Base-by-base conservation (phyloP, 1,140 invertebrate genomes). In the Leptinotarsa defecta region DNA sequence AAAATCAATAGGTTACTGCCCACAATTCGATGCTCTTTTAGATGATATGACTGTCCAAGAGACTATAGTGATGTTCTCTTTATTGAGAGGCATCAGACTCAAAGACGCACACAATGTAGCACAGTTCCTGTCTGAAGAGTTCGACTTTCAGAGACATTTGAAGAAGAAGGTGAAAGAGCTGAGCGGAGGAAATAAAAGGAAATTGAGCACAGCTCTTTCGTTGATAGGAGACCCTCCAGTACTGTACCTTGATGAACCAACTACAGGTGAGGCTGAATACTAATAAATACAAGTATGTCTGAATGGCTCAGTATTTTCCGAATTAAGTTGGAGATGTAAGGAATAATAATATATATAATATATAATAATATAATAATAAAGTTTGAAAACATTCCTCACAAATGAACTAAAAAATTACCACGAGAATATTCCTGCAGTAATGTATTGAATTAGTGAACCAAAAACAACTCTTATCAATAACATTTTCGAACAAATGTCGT, bases 151-250 rank as follows among this genome's bases (percentile, higher is more conserved):
- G 15, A 85, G 87, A 68, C 88, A 90, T 82, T 78, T 90, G 4
- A 85, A 90, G 73, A 90, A 89, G 74, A 78, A 87, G 83, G 88
- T 91, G 22, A 86, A 85, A 77, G 89, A 87, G 85, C 94, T 93
- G 81, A 97, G 95, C 83, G 96, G 96, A 13, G 98, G 97, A 1
- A 99, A 98, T 80, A 98, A 97, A 84, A 89, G 97, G 62, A 98
- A 99, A 85, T 86, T 99, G 27, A 98, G 95, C 78, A 96, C 96
- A 61, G 96, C 96, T 0, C 91, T 99, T 67, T 94, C 97, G 11
- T 86, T 98, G 34, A 89, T 98, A 57, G 96, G 95, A n/a, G 92
- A 96, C 87, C 94, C 96, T 4, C 90, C 93, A 13, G 89, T 98
- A 17, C 89, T 98, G 34, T 96, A 96, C 83, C 86, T 98, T 77